Percentiles rank a stretch among this genome's conserved stretches.
Conservation (phyloP, 2,797 vertebrate genomes). For the Chiloscyllium punctatum region DNA sequence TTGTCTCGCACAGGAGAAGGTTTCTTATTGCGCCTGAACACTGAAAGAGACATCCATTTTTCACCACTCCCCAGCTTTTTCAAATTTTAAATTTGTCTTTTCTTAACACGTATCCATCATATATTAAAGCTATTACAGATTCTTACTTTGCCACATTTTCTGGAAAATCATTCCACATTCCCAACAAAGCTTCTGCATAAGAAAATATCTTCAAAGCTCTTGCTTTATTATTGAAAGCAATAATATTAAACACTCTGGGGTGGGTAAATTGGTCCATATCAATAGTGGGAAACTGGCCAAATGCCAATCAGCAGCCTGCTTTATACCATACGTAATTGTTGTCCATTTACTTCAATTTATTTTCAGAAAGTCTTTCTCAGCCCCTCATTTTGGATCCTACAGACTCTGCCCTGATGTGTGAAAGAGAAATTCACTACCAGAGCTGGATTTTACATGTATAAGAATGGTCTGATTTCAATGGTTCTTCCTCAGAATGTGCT, state of each 20-base stretch:
- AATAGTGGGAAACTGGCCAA: not conserved
- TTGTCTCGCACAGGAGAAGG: not conserved
- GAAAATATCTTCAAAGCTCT: not conserved
- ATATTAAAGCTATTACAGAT: not conserved
- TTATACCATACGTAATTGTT: not conserved
- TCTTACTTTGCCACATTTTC: not conserved
- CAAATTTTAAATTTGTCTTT: not conserved
- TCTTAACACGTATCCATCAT: not conserved
- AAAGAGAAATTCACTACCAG: not conserved
- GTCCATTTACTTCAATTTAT: not conserved
- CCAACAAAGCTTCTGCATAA: not conserved
- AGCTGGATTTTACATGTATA: not conserved
- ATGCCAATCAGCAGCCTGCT: not conserved
- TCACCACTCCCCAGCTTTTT: not conserved
- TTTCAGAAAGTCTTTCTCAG: not conserved
- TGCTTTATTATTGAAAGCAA: not conserved
- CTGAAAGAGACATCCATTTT: not conserved
- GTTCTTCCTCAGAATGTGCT: not conserved
- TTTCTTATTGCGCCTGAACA: not conserved
- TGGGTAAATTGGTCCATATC: not conserved
- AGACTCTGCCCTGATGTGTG: not conserved
- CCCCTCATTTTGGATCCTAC: not conserved
- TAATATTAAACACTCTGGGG: not conserved
- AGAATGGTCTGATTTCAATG: not conserved
- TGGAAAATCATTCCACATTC: not conserved